phyloP scores from a whole-genome alignment of 2,888 invertebrate species.

The Hipparchia semele region DNA sequence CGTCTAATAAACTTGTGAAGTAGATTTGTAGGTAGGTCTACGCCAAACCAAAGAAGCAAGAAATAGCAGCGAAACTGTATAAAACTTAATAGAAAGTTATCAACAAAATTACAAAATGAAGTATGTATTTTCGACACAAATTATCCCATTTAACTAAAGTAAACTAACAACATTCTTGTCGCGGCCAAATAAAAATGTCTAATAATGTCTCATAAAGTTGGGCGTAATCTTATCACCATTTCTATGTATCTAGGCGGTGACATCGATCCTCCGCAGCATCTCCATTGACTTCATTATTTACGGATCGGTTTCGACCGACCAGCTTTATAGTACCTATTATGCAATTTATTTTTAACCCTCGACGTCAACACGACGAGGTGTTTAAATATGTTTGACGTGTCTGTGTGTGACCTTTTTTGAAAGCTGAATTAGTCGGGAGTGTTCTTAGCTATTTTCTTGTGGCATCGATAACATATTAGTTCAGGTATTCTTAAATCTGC shows the following conservation, averaged over 20 bases:
- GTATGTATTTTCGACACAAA: not conserved
- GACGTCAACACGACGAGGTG: not conserved
- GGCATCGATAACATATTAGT: too few relatives aligned
- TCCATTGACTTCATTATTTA: slow-evolving; percentile 36
- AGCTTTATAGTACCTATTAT: slow-evolving; percentile 31
- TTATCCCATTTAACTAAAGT: not conserved
- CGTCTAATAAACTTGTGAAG: too few relatives aligned
- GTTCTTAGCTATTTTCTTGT: too few relatives aligned
- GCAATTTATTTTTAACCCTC: slow-evolving; percentile 31
- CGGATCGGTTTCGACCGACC: slow-evolving; percentile 43
- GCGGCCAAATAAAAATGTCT: not conserved
- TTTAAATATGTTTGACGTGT: not conserved
- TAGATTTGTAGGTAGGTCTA: too few relatives aligned
- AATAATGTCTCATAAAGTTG: slow-evolving; percentile 9
- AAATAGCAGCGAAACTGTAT: too few relatives aligned
- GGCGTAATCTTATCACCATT: not conserved
- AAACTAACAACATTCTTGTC: slow-evolving; percentile 12
- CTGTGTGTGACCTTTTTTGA: too few relatives aligned
- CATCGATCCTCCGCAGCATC: slow-evolving; percentile 35
- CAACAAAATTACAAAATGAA: not conserved
- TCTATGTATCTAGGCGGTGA: slow-evolving; percentile 27
- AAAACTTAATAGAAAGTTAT: not conserved
- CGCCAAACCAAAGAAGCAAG: too few relatives aligned
- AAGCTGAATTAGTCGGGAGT: too few relatives aligned
- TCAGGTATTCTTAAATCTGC: too few relatives aligned